Base-by-base conservation (phyloP, 2,888 invertebrate species). In the Fissipunctia ypsillon region DNA sequence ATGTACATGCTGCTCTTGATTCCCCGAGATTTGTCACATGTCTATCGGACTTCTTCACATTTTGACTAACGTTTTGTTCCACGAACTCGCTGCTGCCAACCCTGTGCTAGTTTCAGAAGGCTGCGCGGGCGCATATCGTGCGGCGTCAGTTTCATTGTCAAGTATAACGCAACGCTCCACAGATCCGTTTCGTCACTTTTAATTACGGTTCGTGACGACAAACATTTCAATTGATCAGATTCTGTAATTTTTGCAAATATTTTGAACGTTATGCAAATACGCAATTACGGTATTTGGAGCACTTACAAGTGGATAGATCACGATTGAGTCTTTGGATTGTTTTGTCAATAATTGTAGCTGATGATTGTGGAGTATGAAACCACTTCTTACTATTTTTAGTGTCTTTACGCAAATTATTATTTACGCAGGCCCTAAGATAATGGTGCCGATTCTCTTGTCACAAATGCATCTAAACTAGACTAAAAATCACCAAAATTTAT, bases 131-230 rank as follows among this genome's bases (percentile, higher is more conserved):
- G 85, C 84, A 80, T 86, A 78, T 87, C 86, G 86, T 89, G 87
- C 83, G 79, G 74, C 78, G 73, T 83, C 78, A 78, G 74, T 90
- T 91, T 91, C 91, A 91, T 90, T 91, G 91, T 90, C 91, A 91
- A 90, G 89, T 87, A 85, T 91, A 90, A 78, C 88, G 91, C 90
- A 91, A 91, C 78, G 67, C 56, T 76, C 50, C 60, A 83, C 80
- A 68, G 69, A 75, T 81, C 75, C 63, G 76, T 91, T 91, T 86
- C 90, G 79, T 83, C 85, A 90, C 77, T 83, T 78, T 83, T 86
- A 90, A 88, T 90, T 85, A 84, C 80, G 63, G 79, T 85, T 86
- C 86, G 84, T 86, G 89, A 82, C 86, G 80, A 87, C 79, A 81
- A 78, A 80, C 72, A 69, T 48, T 87, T 88, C 83, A 81, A 84